A percentile compares a stretch with the other conserved stretches of the same genome.
These are phyloP conservation scores for Hippocampus abdominalis DNA, from an alignment of 2,113 vertebrate genomes.

Conservation along the genomic window DNA sequence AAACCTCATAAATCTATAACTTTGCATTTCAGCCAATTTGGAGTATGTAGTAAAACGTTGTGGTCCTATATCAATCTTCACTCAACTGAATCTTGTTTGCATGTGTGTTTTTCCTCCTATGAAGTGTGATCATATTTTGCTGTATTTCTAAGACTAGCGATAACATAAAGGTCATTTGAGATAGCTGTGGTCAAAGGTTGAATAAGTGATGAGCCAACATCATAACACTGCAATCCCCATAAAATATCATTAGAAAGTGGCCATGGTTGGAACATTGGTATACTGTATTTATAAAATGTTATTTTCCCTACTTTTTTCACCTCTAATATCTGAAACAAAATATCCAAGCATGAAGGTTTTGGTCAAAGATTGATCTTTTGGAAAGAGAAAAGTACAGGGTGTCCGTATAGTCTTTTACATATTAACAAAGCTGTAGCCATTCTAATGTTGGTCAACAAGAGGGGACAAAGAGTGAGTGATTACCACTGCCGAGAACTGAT, in stretches of 20 bases:
- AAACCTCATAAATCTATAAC: no score
- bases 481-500: no score
- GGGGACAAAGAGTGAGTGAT: no score
- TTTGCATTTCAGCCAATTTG: not conserved
- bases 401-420: no score
- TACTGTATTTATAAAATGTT: not conserved
- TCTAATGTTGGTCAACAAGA: no score
- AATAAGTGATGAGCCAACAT: not conserved
- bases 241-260: not conserved
- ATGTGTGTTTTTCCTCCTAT: not conserved
- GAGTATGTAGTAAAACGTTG: not conserved
- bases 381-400: no score
- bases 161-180: constrained; percentile 19
- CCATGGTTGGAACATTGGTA: not conserved
- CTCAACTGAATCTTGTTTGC: not conserved
- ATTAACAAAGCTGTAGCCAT: no score
- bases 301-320: not conserved
- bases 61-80: not conserved
- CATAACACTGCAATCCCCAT: not conserved
- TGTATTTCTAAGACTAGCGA: constrained; percentile 65
- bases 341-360: no score
- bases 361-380: no score
- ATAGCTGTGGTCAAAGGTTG: not conserved
- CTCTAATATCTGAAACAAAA: not conserved
- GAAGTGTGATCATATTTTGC: constrained; percentile 10